Conservation (phyloP, 2,113 vertebrate species). For the Ophthalmolycus amberensis region DNA sequence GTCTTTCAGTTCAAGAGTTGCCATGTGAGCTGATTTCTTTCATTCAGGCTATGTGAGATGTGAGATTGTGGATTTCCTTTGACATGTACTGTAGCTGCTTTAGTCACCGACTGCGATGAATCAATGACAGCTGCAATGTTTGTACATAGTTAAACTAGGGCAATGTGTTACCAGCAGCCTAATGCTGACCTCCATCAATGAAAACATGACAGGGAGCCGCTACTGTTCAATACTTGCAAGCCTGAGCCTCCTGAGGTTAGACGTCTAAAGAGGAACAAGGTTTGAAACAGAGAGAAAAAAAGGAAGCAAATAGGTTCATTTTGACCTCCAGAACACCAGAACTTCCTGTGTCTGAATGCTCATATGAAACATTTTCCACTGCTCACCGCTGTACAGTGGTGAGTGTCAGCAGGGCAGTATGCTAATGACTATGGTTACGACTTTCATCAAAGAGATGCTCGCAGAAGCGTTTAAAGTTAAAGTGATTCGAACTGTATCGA, state of each 20-base stretch:
- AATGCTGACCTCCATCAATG: background rate
- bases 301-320: slow-evolving; percentile 37
- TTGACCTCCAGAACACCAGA: slow-evolving; percentile 26
- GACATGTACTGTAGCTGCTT: background rate
- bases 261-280: slow-evolving; percentile 49
- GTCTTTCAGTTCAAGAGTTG: background rate
- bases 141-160: background rate
- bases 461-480: background rate
- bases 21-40: background rate
- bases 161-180: background rate
- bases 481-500: background rate
- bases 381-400: too few species aligned
- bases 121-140: slow-evolving; percentile 2
- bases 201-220: background rate
- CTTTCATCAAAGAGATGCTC: too few species aligned
- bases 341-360: slow-evolving; percentile 52
- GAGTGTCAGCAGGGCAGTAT: background rate
- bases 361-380: slow-evolving; percentile 59
- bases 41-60: background rate
- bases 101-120: background rate
- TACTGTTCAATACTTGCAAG: background rate
- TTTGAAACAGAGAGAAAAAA: slow-evolving; percentile 12
- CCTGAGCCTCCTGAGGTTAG: background rate
- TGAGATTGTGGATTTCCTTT: background rate
- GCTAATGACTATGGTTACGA: background rate